phyloP scores from a whole-genome alignment of 1,140 invertebrate genomes.

The Cardiocondyla obscurior region DNA sequence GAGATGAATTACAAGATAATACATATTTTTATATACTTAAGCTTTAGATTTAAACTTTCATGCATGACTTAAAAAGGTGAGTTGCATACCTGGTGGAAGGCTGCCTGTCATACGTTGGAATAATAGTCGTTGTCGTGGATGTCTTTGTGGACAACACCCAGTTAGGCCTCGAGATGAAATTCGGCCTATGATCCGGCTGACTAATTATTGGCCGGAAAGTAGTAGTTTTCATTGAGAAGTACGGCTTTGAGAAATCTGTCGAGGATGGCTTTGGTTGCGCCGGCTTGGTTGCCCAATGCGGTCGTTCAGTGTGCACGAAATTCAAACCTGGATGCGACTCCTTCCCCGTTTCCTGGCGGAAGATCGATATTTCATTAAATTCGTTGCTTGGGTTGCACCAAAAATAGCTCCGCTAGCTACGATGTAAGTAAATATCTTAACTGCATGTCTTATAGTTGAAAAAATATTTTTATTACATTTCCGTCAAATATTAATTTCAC shows the following conservation, averaged over 20 bases:
- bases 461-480: conserved; percentile 2
- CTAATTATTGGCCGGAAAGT: conserved; percentile 71
- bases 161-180: conserved; percentile 77
- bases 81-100: conserved; percentile 78
- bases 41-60: background rate
- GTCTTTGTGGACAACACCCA: conserved; percentile 51
- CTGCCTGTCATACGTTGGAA: conserved; percentile 67
- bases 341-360: conserved; percentile 56
- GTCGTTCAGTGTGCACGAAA: conserved; percentile 78
- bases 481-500: background rate
- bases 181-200: conserved; percentile 73
- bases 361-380: conserved; percentile 9
- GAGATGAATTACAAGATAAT: background rate
- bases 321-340: conserved; percentile 70
- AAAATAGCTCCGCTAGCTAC: background rate
- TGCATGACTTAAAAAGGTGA: conserved; percentile 50
- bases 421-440: background rate
- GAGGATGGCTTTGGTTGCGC: conserved; percentile 70
- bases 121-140: conserved; percentile 57
- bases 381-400: background rate
- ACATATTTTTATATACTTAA: background rate
- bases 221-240: conserved; percentile 78
- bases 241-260: conserved; percentile 77
- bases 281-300: conserved; percentile 80
- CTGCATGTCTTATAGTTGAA: background rate